Evolutionary conservation across 2,888 invertebrate species (phyloP), one percentile per base, ranked within the genome.

Genomic region (Phytoseiulus persimilis): DNA sequence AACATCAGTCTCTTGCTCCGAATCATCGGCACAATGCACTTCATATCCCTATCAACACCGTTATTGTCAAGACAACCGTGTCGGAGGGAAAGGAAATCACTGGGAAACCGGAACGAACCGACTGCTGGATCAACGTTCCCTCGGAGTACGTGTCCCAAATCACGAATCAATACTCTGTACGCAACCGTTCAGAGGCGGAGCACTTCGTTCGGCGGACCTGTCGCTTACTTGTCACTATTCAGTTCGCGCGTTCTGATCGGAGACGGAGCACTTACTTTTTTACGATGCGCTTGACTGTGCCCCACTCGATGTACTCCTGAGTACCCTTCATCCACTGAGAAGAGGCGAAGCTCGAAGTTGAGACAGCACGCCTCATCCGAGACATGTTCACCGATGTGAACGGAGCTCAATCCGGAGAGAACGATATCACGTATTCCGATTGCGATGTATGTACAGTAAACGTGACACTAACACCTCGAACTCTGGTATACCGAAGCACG

Each of bases 301-400:
- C 87, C 87, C 87, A 87, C 33, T 87, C 87, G 87, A 87, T 87
- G 87, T 87, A 87, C 87, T 87, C 87, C 87, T 87, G 87, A 39
- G 87, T 33, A n/a, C 32, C 87, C 31, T 87, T 87, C 87, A 87
- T 87, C 87, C 87, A 87, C 33, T 87, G 87, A 31, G 87, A 0
- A 11, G 87, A 87, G 28, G 87, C 45, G 87, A 87, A 87, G 45
- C 33, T 87, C 32, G 87, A 87, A 6, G 87, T 28, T 33, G 87
- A 87, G 32, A 87, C 87, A 6, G 87, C 87, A n/a, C 87, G 87
- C 87, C 87, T 87, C 87, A 87, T 87, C 18, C 87, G 87, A 87
- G 87, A 87, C 87, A 87, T 87, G 28, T 87, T 87, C 28, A 65
- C 65, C 65, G 18, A 28, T 23, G 65, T 14, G 28, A 23, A 65